A percentile compares a stretch with the other conserved stretches of the same genome.
These are phyloP conservation scores for Phyllotis vaccarum DNA, from an alignment of 2,797 vertebrate genomes.

Conservation along the genomic window DNA sequence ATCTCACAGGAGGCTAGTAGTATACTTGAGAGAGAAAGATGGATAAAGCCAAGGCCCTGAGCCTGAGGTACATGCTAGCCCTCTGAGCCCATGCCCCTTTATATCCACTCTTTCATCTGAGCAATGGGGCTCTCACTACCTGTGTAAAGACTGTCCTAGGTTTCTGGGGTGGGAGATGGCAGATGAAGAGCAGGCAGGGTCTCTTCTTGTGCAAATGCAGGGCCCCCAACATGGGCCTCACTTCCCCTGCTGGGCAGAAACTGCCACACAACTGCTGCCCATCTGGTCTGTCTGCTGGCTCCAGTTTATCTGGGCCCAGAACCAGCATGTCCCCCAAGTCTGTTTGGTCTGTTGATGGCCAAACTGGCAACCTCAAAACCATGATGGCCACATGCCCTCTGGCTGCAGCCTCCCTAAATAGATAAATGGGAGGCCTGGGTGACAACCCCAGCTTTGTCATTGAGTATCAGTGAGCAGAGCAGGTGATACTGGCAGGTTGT, in stretches of 20 bases:
- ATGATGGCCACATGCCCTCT: background rate
- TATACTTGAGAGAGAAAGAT: background rate
- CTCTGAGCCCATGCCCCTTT: background rate
- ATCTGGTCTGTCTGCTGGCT: slow-evolving; percentile 6
- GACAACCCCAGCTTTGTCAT: background rate
- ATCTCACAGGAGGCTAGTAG: background rate
- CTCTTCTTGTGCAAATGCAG: background rate
- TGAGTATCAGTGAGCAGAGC: background rate
- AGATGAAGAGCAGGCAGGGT: background rate
- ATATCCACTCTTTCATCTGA: background rate
- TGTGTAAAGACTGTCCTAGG: background rate
- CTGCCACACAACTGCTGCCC: background rate
- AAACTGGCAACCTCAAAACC: background rate
- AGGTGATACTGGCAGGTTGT: background rate
- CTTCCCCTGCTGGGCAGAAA: background rate
- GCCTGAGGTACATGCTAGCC: background rate
- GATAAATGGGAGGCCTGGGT: background rate
- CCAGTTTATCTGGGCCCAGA: background rate
- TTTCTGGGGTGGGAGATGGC: background rate
- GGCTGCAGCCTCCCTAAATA: background rate
- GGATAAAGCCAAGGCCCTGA: background rate
- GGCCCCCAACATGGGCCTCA: background rate
- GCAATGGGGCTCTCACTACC: background rate
- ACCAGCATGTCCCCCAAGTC: background rate
- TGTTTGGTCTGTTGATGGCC: background rate